Evolutionary conservation across 2,888 invertebrate species (phyloP).

Genomic region (Ceriagrion tenellum): DNA sequence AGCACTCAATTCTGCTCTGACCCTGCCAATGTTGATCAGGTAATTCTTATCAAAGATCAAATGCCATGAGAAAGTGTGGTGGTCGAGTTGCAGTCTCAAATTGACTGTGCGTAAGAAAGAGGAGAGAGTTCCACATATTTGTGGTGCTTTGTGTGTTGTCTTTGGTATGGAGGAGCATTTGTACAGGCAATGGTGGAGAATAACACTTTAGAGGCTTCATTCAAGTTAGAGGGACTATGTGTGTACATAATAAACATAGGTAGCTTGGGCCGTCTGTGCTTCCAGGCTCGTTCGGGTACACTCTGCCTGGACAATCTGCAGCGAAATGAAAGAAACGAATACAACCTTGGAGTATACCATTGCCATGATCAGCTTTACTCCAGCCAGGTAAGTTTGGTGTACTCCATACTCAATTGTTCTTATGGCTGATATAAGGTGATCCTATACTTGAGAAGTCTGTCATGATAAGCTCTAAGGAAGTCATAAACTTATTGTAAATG

Average conservation of each 20-base stretch:
- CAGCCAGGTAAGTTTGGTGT: conserved; percentile 80
- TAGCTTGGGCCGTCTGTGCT: conserved; percentile 45
- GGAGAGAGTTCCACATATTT: neutral
- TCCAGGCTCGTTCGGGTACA: conserved; percentile 80
- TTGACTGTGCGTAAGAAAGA: neutral
- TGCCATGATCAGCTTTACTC: conserved; percentile 85
- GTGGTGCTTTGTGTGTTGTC: neutral
- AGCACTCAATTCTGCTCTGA: conserved; percentile 73
- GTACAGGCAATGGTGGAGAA: conserved; percentile 52
- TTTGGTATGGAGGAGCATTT: conserved; percentile 32
- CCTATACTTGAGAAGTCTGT: neutral
- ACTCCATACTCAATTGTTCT: neutral
- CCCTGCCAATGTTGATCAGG: conserved; percentile 72
- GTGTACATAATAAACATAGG: conserved; percentile 46
- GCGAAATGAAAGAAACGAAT: conserved; percentile 83
- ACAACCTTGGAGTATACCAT: conserved; percentile 87
- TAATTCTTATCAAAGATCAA: conserved; percentile 59
- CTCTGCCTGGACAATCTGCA: conserved; percentile 91
- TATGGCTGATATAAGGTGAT: neutral
- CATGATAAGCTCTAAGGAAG: no score
- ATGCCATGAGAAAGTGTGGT: neutral
- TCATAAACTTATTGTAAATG: no score
- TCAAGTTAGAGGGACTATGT: neutral
- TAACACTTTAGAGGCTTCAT: neutral
- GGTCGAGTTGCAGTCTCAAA: neutral